Base-by-base conservation (phyloP, 2,797 vertebrate species). In the Pelochelys cantorii region DNA sequence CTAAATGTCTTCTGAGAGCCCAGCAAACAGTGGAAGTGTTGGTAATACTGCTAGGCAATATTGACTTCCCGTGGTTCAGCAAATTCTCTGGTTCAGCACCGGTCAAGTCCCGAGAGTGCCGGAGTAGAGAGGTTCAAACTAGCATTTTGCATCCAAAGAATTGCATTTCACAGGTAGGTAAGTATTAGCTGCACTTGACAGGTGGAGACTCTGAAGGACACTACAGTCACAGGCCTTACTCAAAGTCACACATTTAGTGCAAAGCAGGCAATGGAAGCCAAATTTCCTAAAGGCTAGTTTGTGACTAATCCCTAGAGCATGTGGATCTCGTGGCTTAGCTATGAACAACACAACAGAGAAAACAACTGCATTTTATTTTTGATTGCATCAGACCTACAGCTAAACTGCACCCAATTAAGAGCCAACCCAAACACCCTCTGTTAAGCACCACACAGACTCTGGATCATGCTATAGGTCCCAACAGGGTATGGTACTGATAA, bases 301-400 rank as follows among this genome's bases (percentile, higher is more conserved):
- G 42, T 54, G 80, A 2, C 29, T 5, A 34, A 84, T 27, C 25
- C 29, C 57, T 79, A 27, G 54, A 83, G 79, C 60, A 5, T 18
- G 18, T 1, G 65, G 20, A 12, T 11, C 20, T 42, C 0, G 0
- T 4, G 48, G 74, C 48, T 81, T 0, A 0, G 2, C 48, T 74
- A 7, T 2, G 2, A 2, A 0, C 2, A 2, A 5, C 11, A 3
- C 7, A 54, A 11, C 12, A 59, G 52, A 59, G 56, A 27, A 55
- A 74, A 79, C 10, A 11, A 3, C 25, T 31, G 7, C 6, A 17
- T n/a, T 84, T 10, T 3, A 2, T 1, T 1, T 3, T 23, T 8
- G 0, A 13, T 52, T 68, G 59, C 42, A 17, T 37, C 2, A 4
- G 10, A 81, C 57, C 54, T 14, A 15, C 0, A 4, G 22, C 62